Evolutionary conservation across 2,797 vertebrate species (phyloP).

Genomic region (Protosalanx chinensis): DNA sequence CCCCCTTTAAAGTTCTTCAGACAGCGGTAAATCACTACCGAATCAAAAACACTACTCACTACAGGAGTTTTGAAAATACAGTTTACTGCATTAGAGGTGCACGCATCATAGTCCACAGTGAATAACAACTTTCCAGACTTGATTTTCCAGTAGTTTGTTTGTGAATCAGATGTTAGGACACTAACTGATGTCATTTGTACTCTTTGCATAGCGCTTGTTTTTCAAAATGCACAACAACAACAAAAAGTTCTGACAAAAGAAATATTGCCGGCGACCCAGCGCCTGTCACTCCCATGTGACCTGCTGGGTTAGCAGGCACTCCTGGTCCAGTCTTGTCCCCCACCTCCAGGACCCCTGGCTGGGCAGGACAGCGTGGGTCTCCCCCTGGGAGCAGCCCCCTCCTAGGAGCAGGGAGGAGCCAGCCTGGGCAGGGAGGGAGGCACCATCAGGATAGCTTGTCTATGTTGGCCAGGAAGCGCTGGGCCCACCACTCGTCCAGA

Average conservation of each 20-base stretch:
- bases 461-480: constrained; percentile 92
- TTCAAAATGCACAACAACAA: constrained; percentile 18
- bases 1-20: no score
- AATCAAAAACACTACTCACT: not conserved
- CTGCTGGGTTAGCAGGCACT: constrained; percentile 11
- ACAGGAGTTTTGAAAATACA: constrained; percentile 47
- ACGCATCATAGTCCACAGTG: constrained; percentile 26
- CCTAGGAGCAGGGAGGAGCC: constrained; percentile 22
- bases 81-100: constrained; percentile 55
- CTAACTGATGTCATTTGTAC: not conserved
- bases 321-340: not conserved
- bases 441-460: constrained; percentile 80
- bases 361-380: not conserved
- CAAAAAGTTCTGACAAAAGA: constrained; percentile 30
- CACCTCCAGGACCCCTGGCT: not conserved
- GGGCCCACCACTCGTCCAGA: constrained; percentile 96
- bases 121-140: constrained; percentile 22
- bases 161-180: constrained; percentile 8
- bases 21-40: constrained; percentile 4
- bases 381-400: not conserved
- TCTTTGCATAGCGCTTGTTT: not conserved
- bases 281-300: constrained; percentile 26
- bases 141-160: constrained; percentile 16
- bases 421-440: constrained; percentile 11
- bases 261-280: constrained; percentile 36